Conservation (phyloP, 2,113 vertebrate species). For the pig (Sus scrofa) region T2T-Sscrofa CM000830.6:114180501-114181000, state of each 20-base stretch:
- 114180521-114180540: conserved; percentile 13
- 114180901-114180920: background rate
- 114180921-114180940: background rate
- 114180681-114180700: background rate
- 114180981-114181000: background rate
- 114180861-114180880: background rate
- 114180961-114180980: conserved; percentile 2
- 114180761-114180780: background rate
- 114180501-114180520: background rate
- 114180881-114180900: background rate
- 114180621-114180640: background rate
- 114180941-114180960: background rate
- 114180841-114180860: background rate
- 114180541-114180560: background rate
- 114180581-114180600: conserved; percentile 4
- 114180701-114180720: background rate
- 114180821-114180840: background rate
- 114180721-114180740: background rate
- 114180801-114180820: background rate
- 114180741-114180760: background rate
- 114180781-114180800: background rate
- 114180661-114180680: background rate
- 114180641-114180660: background rate
- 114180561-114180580: background rate
- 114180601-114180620: conserved; percentile 23